Percentiles rank a stretch among this genome's conserved stretches.
Conservation (phyloP, 64 coral and sea anemone species). For the Pocillopora damicornis region DNA sequence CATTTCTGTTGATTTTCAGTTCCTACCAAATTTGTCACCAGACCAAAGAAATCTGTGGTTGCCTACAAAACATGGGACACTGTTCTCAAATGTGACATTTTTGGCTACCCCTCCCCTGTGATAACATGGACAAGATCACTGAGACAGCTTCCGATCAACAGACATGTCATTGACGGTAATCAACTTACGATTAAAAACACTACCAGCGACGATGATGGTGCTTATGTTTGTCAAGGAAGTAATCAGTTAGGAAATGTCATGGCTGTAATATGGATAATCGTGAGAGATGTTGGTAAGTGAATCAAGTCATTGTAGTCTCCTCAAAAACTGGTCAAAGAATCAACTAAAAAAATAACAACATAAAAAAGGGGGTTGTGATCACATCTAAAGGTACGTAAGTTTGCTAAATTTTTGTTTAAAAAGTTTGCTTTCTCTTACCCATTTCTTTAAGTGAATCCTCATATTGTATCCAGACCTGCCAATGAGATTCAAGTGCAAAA, state of each 20-base stretch:
- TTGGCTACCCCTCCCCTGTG: constrained; percentile 45
- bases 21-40: constrained; percentile 7
- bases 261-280: constrained; percentile 38
- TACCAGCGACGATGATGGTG: background rate
- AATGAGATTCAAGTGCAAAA: too few species aligned
- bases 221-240: constrained; percentile 51
- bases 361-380: too few species aligned
- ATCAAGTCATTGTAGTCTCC: too few species aligned
- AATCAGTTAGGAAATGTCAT: constrained; percentile 47
- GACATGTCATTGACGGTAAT: constrained; percentile 22
- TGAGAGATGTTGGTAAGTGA: background rate
- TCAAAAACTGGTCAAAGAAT: too few species aligned
- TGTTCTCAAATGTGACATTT: constrained; percentile 46
- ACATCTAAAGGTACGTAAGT: too few species aligned
- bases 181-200: constrained; percentile 41
- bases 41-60: background rate
- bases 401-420: too few species aligned
- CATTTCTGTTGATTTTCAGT: too few species aligned
- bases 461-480: too few species aligned
- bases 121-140: constrained; percentile 39
- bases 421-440: too few species aligned
- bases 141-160: background rate
- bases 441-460: too few species aligned
- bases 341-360: too few species aligned
- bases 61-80: constrained; percentile 26